Conservation (phyloP, 2,113 vertebrate genomes). For the Cyanocitta stelleri region DNA sequence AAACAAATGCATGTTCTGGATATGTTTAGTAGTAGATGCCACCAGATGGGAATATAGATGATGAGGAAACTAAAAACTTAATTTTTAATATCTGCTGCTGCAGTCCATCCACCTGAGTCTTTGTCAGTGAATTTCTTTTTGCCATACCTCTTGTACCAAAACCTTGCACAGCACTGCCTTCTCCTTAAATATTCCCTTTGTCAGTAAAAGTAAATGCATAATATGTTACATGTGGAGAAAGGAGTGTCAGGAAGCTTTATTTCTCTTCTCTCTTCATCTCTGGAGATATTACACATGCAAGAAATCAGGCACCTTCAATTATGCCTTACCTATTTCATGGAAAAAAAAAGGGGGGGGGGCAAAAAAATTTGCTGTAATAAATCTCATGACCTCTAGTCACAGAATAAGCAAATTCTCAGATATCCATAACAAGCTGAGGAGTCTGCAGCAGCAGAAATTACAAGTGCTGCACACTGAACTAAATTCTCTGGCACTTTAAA, state of each 20-base stretch:
- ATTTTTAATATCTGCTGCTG: neutral
- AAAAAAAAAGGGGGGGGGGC: fast-evolving
- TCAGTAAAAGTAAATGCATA: neutral
- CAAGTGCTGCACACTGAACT: neutral
- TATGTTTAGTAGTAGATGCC: neutral
- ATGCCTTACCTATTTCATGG: neutral
- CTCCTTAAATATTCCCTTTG: neutral
- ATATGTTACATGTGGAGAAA: neutral
- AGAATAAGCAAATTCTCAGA: neutral
- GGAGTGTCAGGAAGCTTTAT: neutral
- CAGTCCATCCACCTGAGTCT: neutral
- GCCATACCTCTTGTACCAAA: neutral
- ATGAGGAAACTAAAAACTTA: neutral
- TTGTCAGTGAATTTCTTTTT: neutral
- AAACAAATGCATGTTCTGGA: neutral
- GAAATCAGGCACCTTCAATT: neutral
- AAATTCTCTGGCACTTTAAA: slow-evolving; percentile 18
- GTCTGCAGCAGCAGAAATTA: slow-evolving; percentile 2
- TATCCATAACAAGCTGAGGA: neutral
- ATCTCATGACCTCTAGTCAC: neutral
- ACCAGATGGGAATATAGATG: neutral
- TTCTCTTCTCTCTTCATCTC: neutral
- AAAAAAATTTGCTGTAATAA: neutral
- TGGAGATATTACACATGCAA: neutral
- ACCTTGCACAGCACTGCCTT: neutral